Percentiles rank a stretch among this genome's conserved stretches.
These are phyloP conservation scores for Elephantulus edwardii DNA, from an alignment of 2,113 vertebrate species.

Conservation along the genomic window DNA sequence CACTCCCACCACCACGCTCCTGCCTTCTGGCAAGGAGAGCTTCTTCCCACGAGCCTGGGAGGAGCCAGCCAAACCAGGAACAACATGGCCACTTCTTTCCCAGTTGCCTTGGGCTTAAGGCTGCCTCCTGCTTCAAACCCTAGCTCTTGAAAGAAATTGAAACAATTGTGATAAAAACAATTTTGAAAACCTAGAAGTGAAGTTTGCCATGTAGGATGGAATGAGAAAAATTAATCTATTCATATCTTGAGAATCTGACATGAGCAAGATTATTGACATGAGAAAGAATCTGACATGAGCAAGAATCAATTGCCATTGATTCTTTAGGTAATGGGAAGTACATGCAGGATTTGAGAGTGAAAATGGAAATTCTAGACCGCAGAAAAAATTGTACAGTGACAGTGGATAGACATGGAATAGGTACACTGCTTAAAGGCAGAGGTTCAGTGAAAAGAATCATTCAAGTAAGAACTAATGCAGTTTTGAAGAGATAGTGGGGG, in stretches of 20 bases:
- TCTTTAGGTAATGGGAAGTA: neutral
- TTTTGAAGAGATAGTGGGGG: neutral
- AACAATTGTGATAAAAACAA: conserved; percentile 27
- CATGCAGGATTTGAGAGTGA: neutral
- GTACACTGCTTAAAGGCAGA: neutral
- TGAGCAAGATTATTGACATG: too few species aligned
- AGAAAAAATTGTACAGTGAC: neutral
- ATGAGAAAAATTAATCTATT: conserved; percentile 4
- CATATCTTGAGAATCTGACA: neutral
- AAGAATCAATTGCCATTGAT: neutral
- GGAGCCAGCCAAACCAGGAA: too few species aligned
- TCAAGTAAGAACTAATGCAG: conserved; percentile 8
- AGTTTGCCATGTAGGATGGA: neutral
- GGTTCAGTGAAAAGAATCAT: neutral
- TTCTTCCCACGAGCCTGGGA: too few species aligned
- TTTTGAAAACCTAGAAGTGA: conserved; percentile 14
- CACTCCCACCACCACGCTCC: too few species aligned
- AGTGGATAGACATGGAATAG: conserved; percentile 22
- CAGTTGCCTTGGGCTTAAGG: too few species aligned
- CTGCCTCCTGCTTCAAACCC: too few species aligned
- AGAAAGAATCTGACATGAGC: neutral
- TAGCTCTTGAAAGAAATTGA: neutral
- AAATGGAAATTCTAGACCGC: conserved; percentile 6
- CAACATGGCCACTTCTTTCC: too few species aligned
- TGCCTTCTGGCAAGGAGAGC: too few species aligned